Evolutionary conservation across 2,888 invertebrate species (phyloP).

Genomic region (Morpho deidamia): DNA sequence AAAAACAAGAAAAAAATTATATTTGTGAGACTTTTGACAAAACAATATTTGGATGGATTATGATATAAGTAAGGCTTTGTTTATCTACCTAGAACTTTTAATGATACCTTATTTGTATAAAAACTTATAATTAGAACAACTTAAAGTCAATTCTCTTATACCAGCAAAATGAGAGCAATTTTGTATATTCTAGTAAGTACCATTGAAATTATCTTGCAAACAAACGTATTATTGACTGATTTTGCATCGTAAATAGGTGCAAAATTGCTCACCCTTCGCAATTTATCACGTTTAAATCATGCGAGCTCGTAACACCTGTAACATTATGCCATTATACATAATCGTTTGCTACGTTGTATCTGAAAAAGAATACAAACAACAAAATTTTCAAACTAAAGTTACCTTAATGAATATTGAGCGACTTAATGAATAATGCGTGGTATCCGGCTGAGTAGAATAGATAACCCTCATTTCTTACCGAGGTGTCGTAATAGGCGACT

Average conservation of each 20-base stretch:
- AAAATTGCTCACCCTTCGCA: conserved; percentile 51
- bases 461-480: too few species aligned
- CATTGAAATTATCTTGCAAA: conserved; percentile 1
- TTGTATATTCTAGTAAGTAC: conserved; percentile 4
- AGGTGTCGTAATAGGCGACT: too few species aligned
- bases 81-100: background rate
- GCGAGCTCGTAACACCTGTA: background rate
- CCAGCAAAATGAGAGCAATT: conserved; percentile 2
- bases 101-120: background rate
- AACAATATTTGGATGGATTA: too few species aligned
- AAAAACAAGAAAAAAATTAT: too few species aligned
- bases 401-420: too few species aligned
- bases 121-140: conserved; percentile 1
- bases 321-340: background rate
- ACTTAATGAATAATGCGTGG: too few species aligned
- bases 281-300: conserved; percentile 45
- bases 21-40: too few species aligned
- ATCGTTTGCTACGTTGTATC: background rate
- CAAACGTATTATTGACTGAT: conserved; percentile 6
- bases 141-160: background rate
- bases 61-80: too few species aligned
- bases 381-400: too few species aligned
- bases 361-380: too few species aligned
- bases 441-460: too few species aligned
- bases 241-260: conserved; percentile 47